Percentiles rank a stretch among this genome's conserved stretches.
Evolutionary conservation across 2,797 vertebrate species (phyloP).

Genomic region (Sebastes dallii): DNA sequence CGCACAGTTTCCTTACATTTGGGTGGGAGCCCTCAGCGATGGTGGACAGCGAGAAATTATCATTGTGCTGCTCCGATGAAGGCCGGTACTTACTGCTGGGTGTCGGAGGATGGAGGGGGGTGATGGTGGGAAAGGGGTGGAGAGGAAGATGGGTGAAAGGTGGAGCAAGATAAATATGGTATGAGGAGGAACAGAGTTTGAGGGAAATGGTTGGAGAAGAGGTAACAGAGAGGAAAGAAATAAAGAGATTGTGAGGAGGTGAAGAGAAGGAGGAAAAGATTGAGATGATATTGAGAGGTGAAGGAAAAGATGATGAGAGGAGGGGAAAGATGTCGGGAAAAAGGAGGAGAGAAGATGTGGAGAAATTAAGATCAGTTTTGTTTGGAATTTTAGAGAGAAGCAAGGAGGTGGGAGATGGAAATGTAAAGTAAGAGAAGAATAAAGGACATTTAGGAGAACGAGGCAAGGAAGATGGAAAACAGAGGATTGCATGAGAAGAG

Average conservation of each 20-base stretch:
- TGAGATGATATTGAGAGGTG: too few species aligned
- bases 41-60: slow-evolving; percentile 99
- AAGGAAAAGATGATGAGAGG: neutral
- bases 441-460: neutral
- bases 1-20: slow-evolving; percentile 95
- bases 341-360: neutral
- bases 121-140: neutral
- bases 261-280: neutral
- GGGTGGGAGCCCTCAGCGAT: slow-evolving; percentile 99
- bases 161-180: neutral
- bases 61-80: slow-evolving; percentile 97
- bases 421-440: neutral
- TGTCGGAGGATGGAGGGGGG: slow-evolving; percentile 19
- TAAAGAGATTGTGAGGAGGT: neutral
- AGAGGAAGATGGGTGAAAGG: neutral
- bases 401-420: neutral
- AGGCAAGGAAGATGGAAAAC: neutral
- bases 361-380: neutral
- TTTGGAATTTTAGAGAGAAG: neutral
- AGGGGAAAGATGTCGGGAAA: neutral
- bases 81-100: slow-evolving; percentile 92
- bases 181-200: neutral
- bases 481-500: neutral
- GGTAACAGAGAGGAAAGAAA: neutral
- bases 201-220: neutral